A percentile compares a stretch with the other conserved stretches of the same genome.
Evolutionary conservation across 2,797 vertebrate genomes (phyloP).

Genomic region (Chaenodraco wilsoni): DNA sequence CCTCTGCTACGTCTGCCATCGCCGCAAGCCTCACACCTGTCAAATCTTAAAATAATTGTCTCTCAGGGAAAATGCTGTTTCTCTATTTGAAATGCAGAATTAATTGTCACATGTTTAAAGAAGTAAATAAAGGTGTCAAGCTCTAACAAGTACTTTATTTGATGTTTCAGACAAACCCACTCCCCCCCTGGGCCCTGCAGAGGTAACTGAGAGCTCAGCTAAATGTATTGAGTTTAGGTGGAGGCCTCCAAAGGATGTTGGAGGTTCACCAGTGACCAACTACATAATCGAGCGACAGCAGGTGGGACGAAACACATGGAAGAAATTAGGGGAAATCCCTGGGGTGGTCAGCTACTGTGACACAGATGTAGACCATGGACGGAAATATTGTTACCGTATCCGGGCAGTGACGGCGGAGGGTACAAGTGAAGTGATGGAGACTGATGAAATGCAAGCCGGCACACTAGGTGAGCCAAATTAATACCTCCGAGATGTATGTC

Average conservation of each 20-base stretch:
- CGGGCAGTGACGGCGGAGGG: constrained; percentile 86
- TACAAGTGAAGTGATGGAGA: constrained; percentile 84
- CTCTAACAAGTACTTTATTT: background rate
- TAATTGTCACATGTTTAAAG: background rate
- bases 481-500: background rate
- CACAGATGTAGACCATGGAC: constrained; percentile 82
- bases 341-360: constrained; percentile 80
- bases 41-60: background rate
- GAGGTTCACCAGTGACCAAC: constrained; percentile 84
- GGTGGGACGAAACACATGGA: constrained; percentile 87
- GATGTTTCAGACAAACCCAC: constrained; percentile 88
- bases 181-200: constrained; percentile 86
- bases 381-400: constrained; percentile 89
- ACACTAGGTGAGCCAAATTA: constrained; percentile 82
- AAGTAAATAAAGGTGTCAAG: background rate
- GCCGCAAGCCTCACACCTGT: background rate
- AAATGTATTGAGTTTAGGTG: constrained; percentile 84
- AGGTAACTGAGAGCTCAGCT: constrained; percentile 80
- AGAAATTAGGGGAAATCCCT: constrained; percentile 82
- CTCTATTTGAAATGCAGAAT: background rate
- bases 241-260: constrained; percentile 88
- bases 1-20: constrained; percentile 1
- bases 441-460: constrained; percentile 86
- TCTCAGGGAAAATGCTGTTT: background rate
- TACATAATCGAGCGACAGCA: constrained; percentile 88